Base-by-base conservation (phyloP, 2,113 vertebrate species). In the Eleginops maclovinus region DNA sequence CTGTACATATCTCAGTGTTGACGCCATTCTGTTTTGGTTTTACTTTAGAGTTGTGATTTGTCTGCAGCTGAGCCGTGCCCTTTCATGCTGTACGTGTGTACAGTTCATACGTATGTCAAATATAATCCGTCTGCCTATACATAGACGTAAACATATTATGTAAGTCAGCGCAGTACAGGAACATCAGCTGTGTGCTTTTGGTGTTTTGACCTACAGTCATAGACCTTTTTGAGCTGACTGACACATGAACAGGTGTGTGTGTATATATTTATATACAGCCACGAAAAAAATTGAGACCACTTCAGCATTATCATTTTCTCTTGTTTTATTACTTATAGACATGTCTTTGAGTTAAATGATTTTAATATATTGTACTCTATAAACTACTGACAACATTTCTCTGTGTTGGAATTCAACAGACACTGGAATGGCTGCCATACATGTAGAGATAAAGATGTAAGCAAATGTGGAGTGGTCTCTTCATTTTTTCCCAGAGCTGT, bases 191-290 rank as follows among this genome's bases (percentile, higher is more conserved):
- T 31, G 6, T 31, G 31, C 6, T 77, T 59, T 17, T 36, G 36
- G 17, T 46, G 15, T 54, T 63, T 59, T 77, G 81, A 62, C 77
- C 75, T 68, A n/a, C 56, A 51, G 75, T 86, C 9, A 24, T 31
- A 9, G 17, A 15, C 31, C 51, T 56, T 51, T 7, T 24, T 2
- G 9, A 21, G 47, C 19, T 17, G 9, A n/a, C n/a, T 17, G 41
- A 28, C 24, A 9, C 8, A 4, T 13, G 28, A 40, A 36, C 26
- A 40, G 12, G 10, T 36, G 15, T 36, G 9, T 24, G 0, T 41
- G 0, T 49, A 17, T 1, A 31, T 31, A 31, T 31, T 6, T 31
- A 31, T 36, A 36, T 36, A 36, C 8, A 36, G n/a, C n/a, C n/a
- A n/a, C n/a, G n/a, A n/a, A n/a, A n/a, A n/a, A n/a, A n/a, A n/a